These are phyloP conservation scores for Clanis bilineata DNA, from an alignment of 2,888 invertebrate genomes.

Conservation along the genomic window DNA sequence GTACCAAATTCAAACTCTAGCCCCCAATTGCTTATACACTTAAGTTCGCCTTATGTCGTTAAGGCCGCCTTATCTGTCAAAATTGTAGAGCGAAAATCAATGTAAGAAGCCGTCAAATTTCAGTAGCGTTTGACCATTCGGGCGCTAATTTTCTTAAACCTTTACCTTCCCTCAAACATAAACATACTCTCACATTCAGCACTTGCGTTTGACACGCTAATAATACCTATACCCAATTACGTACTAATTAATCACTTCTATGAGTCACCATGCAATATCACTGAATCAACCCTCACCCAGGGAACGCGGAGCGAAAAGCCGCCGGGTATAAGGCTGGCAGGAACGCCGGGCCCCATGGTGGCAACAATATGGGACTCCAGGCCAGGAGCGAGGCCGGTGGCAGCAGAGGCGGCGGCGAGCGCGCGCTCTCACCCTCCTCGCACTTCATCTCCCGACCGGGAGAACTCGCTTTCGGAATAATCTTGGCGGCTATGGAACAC, in stretches of 20 bases:
- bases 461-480: conserved; percentile 78
- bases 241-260: not conserved
- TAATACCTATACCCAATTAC: not conserved
- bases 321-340: conserved; percentile 88
- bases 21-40: not conserved
- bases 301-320: conserved; percentile 86
- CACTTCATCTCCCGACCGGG: conserved; percentile 80
- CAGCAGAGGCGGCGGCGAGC: conserved; percentile 69
- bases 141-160: too few species aligned
- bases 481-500: conserved; percentile 64
- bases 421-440: conserved; percentile 72
- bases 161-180: not conserved
- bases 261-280: conserved; percentile 4
- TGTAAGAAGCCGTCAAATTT: too few species aligned
- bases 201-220: not conserved
- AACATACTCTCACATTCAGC: not conserved
- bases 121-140: too few species aligned
- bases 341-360: conserved; percentile 89
- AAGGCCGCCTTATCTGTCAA: too few species aligned
- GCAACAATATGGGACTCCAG: conserved; percentile 88
- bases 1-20: not conserved
- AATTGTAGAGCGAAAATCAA: too few species aligned
- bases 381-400: conserved; percentile 86
- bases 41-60: too few species aligned
- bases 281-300: conserved; percentile 83